Base-by-base conservation (phyloP, 2,797 vertebrate genomes). In the Lepus townsendii region DNA sequence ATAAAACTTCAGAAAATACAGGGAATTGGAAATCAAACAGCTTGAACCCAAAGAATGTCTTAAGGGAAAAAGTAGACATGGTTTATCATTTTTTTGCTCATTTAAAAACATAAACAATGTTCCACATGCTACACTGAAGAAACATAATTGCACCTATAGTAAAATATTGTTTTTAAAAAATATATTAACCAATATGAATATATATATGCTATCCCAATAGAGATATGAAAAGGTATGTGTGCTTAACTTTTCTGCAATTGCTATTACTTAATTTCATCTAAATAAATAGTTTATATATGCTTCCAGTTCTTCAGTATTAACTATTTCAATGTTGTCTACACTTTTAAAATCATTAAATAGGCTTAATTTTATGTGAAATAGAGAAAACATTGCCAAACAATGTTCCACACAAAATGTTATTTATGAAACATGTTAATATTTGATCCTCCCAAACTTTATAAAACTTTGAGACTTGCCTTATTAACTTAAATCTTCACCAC, bases 1-100 rank as follows among this genome's bases (percentile, higher is more conserved):
- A 95, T n/a, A 88, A 97, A 96, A 72, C 95, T 95, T 83, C 79
- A 95, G 88, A 96, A 96, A 95, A 95, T 35, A 83, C 35, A 27
- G n/a, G 82, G 16, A 95, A 95, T 79, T 82, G 69, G 73, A 96
- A 96, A 95, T 92, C 95, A 94, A 97, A 97, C 20, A 78, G 93
- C 54, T 95, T 93, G 83, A 75, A 86, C 20, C 73, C 90, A 76
- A 60, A 96, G 83, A 27, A 62, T 38, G 38, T 27, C 42, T 83
- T 68, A 83, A 90, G 50, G 62, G 65, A 89, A 88, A 88, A 90
- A 0, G 2, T 12, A 62, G 10, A 76, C 13, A 92, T 62, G 80
- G 10, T 87, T 91, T 82, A 76, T 86, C 30, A 17, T 20, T 92
- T 84, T 80, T 75, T 54, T 71, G 9, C 91, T 92, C 80, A 5